Conservation (phyloP, 2,113 vertebrate species). For the Reinhardtius hippoglossoides region DNA sequence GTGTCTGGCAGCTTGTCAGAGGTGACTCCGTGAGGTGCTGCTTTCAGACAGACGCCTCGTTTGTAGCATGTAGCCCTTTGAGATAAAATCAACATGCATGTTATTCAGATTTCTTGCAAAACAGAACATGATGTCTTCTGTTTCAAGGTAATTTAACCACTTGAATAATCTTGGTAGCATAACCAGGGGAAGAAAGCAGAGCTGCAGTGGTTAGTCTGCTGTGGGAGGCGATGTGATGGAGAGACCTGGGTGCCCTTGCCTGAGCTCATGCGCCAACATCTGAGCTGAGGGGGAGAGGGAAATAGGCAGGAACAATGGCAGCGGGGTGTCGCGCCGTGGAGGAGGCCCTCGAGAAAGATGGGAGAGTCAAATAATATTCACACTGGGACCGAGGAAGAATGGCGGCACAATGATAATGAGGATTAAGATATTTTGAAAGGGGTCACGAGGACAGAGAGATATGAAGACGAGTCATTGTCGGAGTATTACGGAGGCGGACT, state of each 20-base stretch:
- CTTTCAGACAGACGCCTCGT: not conserved
- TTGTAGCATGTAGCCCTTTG: not conserved
- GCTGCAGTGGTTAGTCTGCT: constrained; percentile 4
- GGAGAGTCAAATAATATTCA: constrained; percentile 50
- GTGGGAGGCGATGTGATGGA: constrained; percentile 13
- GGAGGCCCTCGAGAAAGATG: constrained; percentile 27
- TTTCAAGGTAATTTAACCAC: not conserved
- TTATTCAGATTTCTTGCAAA: constrained; percentile 24
- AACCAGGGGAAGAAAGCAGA: not conserved
- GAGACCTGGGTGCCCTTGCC: constrained; percentile 40
- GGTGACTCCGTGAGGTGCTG: not conserved
- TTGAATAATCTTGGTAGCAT: constrained; percentile 1
- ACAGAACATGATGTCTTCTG: not conserved
- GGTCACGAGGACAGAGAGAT: constrained; percentile 40
- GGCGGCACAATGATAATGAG: constrained; percentile 36
- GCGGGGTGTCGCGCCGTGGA: constrained; percentile 6
- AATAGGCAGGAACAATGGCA: constrained; percentile 21
- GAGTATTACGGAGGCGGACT: constrained; percentile 17
- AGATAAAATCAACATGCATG: constrained; percentile 21
- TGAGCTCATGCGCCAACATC: constrained; percentile 24
- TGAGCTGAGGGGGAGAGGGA: not conserved
- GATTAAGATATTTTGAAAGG: constrained; percentile 60
- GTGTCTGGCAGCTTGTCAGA: not conserved
- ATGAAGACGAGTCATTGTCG: constrained; percentile 25
- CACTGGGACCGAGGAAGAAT: constrained; percentile 12